Evolutionary conservation across 2,888 invertebrate species (phyloP).

Genomic region (Caenorhabditis parvicauda): DNA sequence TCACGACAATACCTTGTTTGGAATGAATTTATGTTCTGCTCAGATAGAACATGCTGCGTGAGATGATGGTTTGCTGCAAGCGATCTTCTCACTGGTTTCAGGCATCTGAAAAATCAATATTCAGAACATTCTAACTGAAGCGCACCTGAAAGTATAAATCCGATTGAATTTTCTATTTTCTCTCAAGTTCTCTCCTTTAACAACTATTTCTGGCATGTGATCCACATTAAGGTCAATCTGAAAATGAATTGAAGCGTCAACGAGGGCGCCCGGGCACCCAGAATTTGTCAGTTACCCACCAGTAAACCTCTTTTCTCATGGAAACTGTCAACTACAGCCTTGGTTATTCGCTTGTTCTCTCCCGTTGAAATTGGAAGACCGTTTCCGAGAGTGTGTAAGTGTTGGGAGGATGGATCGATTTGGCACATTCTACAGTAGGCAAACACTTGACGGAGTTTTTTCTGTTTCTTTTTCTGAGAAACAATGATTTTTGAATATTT

Average conservation of each 20-base stretch:
- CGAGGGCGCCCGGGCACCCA: too few relatives aligned
- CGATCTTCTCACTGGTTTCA: constrained; percentile 12
- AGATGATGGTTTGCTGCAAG: too few relatives aligned
- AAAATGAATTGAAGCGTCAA: too few relatives aligned
- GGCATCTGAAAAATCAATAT: constrained; percentile 11
- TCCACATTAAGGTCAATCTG: constrained; percentile 17
- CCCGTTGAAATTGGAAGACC: constrained; percentile 16
- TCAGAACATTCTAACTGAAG: background rate
- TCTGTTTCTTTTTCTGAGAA: constrained; percentile 16
- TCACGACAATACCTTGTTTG: too few relatives aligned
- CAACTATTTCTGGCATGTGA: constrained; percentile 13
- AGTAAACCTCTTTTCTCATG: constrained; percentile 10
- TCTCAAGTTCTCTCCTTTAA: constrained; percentile 27
- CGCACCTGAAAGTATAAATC: constrained; percentile 18
- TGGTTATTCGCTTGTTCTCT: constrained; percentile 19
- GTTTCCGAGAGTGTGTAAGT: constrained; percentile 44
- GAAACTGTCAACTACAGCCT: constrained; percentile 9
- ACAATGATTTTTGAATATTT: too few relatives aligned
- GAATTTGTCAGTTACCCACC: too few relatives aligned
- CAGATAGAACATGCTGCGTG: too few relatives aligned
- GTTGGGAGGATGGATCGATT: constrained; percentile 38
- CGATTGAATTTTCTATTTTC: constrained; percentile 26
- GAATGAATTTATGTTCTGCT: too few relatives aligned
- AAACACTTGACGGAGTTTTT: constrained; percentile 25
- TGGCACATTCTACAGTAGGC: constrained; percentile 46